Base-by-base conservation (phyloP, 2,888 invertebrate species). In the Thereva unica region DNA sequence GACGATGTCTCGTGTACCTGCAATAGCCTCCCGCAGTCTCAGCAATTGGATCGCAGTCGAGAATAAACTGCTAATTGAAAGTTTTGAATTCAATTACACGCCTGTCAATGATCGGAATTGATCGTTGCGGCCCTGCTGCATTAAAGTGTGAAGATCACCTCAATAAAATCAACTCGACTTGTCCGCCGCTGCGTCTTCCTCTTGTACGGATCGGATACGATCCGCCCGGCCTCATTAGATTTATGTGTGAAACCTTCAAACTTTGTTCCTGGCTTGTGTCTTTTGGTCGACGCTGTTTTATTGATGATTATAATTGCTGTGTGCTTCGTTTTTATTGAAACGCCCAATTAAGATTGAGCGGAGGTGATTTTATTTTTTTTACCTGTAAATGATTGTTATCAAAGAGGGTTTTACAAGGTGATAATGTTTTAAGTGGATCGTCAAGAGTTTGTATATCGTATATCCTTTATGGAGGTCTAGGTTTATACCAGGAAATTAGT, bases 11-110 rank as follows among this genome's bases (percentile, higher is more conserved):
- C 2, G 23, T 23, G 23, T 23, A 23, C 47, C 34, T 41, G 54
- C 35, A 53, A 45, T 12, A 38, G 41, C 64, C 53, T 54, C 64
- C 53, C 54, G 56, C 65, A 49, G 47, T 23, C 65, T 56, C 40
- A 49, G 55, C 49, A 65, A 65, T 55, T 55, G 56, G 45, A 65
- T 45, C 55, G 49, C n/a, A 12, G 55, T 23, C 55, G 55, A 49
- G 47, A 65, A 65, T 65, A 65, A 65, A 65, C 65, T 59, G 57
- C 66, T 66, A 66, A 66, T 66, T 66, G 66, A 66, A 66, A 66
- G 66, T 66, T 66, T 66, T 57, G 45, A 66, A 66, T 66, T 66
- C 66, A 66, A 66, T 66, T 66, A 66, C 53, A 66, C 52, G 66
- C 50, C 52, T 66, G 66, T 66, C 66, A 66, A 59, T 66, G 57